These are phyloP conservation scores for Bradypodion ventrale DNA, from an alignment of 2,797 vertebrate species.

Conservation along the genomic window DNA sequence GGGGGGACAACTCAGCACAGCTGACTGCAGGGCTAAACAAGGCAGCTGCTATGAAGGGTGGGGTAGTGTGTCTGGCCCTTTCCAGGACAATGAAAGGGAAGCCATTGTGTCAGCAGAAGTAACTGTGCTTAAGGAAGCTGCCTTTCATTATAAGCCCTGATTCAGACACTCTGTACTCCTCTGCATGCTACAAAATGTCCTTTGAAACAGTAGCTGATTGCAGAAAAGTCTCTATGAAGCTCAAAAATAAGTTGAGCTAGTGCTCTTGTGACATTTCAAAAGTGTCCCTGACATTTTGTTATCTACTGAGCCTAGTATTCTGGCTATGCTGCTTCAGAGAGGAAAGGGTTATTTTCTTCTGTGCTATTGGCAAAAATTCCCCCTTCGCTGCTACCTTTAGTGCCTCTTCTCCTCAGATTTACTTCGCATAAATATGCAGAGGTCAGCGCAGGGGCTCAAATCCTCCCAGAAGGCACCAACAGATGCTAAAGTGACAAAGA, in stretches of 20 bases:
- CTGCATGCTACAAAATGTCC: neutral
- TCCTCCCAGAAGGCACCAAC: neutral
- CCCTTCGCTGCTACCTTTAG: neutral
- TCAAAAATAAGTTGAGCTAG: neutral
- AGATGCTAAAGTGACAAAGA: neutral
- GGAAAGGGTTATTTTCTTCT: too few species aligned
- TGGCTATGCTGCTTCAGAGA: neutral
- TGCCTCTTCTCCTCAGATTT: neutral
- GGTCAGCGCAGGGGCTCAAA: neutral
- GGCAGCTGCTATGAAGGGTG: neutral
- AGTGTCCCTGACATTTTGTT: neutral
- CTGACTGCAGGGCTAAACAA: neutral
- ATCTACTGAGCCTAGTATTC: neutral
- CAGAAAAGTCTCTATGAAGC: neutral
- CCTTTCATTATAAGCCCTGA: rapidly evolving
- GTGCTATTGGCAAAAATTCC: neutral
- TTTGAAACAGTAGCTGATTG: rapidly evolving
- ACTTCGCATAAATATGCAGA: slow-evolving; percentile 17
- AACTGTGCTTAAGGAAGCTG: slow-evolving; percentile 11
- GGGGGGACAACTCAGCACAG: neutral
- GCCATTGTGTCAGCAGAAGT: neutral
- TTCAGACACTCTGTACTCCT: neutral
- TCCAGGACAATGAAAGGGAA: neutral
- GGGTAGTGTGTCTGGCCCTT: neutral
- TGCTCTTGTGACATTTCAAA: neutral